These are phyloP conservation scores for Bryconaethiops microstoma DNA, from an alignment of 2,797 vertebrate species.

Conservation along the genomic window DNA sequence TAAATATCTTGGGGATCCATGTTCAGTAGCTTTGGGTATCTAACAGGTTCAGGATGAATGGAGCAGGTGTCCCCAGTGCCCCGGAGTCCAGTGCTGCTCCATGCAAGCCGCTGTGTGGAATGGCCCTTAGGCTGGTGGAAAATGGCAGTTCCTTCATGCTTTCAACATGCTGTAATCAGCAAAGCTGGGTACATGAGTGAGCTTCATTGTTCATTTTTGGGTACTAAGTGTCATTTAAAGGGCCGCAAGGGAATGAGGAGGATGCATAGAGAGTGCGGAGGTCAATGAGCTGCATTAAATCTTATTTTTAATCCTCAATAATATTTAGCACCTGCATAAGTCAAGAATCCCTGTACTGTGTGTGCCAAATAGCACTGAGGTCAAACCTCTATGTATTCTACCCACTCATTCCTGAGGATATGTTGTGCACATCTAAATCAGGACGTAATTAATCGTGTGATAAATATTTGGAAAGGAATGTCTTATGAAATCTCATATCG, in stretches of 20 bases:
- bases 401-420: no score
- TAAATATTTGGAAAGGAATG: no score
- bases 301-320: neutral
- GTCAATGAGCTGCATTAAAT: conserved; percentile 16
- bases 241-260: neutral
- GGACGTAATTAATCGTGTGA: no score
- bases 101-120: neutral
- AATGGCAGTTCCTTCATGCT: conserved; percentile 36
- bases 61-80: neutral
- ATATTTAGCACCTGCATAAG: neutral
- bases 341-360: neutral
- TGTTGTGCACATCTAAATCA: no score
- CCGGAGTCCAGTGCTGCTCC: neutral
- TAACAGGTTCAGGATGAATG: neutral
- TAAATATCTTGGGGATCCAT: neutral
- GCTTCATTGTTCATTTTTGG: conserved; percentile 11
- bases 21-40: neutral
- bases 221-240: conserved; percentile 3
- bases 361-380: neutral
- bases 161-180: conserved; percentile 47
- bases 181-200: conserved; percentile 16
- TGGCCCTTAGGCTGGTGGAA: neutral
- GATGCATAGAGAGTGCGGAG: neutral
- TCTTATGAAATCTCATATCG: no score
- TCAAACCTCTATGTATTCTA: neutral